These are phyloP conservation scores for Catostomus latipinnis DNA, from an alignment of 2,797 vertebrate genomes.

Conservation along the genomic window DNA sequence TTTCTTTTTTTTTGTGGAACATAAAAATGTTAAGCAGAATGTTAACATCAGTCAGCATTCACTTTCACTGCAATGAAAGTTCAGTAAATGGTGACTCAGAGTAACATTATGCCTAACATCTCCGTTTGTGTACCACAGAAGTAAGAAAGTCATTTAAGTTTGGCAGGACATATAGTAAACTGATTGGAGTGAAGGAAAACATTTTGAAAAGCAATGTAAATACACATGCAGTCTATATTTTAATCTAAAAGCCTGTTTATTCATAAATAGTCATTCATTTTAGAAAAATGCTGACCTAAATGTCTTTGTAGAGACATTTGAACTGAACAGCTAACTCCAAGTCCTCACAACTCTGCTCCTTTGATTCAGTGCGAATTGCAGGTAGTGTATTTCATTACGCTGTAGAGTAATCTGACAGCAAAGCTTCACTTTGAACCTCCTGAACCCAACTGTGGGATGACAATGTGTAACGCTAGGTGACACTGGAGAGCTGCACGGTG, in stretches of 20 bases:
- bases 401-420: conserved; percentile 33
- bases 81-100: too few species aligned
- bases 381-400: conserved; percentile 36
- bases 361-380: conserved; percentile 43
- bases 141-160: too few species aligned
- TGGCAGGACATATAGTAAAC: too few species aligned
- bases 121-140: too few species aligned
- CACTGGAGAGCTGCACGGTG: conserved; percentile 53
- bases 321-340: conserved; percentile 1
- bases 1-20: too few species aligned
- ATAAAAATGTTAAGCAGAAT: too few species aligned
- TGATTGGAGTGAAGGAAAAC: too few species aligned
- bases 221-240: background rate
- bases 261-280: background rate
- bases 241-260: background rate
- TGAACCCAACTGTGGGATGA: conserved; percentile 57
- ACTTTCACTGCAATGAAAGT: too few species aligned
- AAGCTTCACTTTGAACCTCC: conserved; percentile 51
- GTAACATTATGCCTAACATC: too few species aligned
- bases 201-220: background rate
- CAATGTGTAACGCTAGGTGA: conserved; percentile 54
- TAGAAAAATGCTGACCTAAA: background rate
- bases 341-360: conserved; percentile 1
- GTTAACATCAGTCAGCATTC: too few species aligned
- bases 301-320: conserved; percentile 5